Evolutionary conservation across 2,113 vertebrate species (phyloP).

Genomic region (Chaetodon auriga): DNA sequence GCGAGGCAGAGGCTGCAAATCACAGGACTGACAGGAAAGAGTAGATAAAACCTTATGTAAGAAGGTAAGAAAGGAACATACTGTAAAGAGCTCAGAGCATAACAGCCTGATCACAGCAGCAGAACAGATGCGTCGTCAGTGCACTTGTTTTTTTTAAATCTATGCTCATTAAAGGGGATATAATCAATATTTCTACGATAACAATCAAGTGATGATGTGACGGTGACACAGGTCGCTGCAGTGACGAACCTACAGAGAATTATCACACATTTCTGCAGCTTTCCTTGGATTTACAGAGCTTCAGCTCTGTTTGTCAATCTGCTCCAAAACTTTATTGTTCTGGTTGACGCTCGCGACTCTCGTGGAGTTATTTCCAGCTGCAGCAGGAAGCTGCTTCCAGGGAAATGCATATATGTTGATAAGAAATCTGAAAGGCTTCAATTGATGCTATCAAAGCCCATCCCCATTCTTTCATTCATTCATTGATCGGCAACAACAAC

Average conservation of each 20-base stretch:
- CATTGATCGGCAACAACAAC: slow-evolving; percentile 1
- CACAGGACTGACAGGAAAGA: slow-evolving; percentile 19
- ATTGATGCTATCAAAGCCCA: neutral
- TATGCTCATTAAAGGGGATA: neutral
- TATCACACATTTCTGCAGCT: neutral
- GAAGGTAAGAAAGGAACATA: neutral
- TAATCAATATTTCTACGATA: neutral
- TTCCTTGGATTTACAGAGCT: neutral
- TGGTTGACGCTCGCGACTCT: neutral
- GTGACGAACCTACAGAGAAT: neutral
- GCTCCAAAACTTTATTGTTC: neutral
- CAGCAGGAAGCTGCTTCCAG: neutral
- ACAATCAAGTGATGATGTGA: neutral
- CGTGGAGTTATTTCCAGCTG: neutral
- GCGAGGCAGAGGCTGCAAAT: slow-evolving; percentile 12
- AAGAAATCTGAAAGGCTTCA: neutral
- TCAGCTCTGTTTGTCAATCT: neutral
- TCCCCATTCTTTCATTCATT: neutral
- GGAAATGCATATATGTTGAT: neutral
- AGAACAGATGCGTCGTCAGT: neutral
- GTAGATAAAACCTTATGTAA: slow-evolving; percentile 35
- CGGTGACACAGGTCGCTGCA: neutral
- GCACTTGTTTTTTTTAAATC: neutral
- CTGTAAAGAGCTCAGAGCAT: neutral
- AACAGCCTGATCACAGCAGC: neutral